These are phyloP conservation scores for Actenoides hombroni DNA, from an alignment of 2,113 vertebrate species.

Conservation along the genomic window DNA sequence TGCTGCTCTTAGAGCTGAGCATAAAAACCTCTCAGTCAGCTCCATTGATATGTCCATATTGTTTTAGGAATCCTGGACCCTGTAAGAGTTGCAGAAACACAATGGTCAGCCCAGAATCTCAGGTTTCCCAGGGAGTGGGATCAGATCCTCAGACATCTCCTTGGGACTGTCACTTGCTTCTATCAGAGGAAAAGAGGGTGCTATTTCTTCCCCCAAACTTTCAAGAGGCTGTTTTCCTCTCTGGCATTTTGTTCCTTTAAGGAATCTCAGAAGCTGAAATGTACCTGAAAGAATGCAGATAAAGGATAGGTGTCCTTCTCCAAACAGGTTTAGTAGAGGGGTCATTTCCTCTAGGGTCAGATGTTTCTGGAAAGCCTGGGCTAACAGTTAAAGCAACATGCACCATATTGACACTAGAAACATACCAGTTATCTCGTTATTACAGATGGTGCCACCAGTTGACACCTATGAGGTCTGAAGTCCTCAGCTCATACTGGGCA, in stretches of 20 bases:
- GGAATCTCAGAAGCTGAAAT: neutral
- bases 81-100: neutral
- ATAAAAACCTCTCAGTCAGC: neutral
- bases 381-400: neutral
- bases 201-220: neutral
- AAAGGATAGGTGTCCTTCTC: neutral
- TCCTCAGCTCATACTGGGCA: neutral
- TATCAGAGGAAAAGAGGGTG: neutral
- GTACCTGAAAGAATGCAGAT: neutral
- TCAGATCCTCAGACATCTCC: neutral
- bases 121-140: neutral
- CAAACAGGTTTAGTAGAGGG: neutral
- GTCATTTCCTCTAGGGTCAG: neutral
- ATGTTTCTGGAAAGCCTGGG: neutral
- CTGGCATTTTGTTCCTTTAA: neutral
- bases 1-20: neutral
- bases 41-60: neutral
- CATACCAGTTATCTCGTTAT: fast-evolving
- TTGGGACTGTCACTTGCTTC: neutral
- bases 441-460: neutral
- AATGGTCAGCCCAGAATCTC: fast-evolving
- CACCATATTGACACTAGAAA: neutral
- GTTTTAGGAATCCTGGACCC: neutral
- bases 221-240: neutral
- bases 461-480: neutral